phyloP scores from a whole-genome alignment of 2,113 vertebrate genomes.

The Anolis sagrei region DNA sequence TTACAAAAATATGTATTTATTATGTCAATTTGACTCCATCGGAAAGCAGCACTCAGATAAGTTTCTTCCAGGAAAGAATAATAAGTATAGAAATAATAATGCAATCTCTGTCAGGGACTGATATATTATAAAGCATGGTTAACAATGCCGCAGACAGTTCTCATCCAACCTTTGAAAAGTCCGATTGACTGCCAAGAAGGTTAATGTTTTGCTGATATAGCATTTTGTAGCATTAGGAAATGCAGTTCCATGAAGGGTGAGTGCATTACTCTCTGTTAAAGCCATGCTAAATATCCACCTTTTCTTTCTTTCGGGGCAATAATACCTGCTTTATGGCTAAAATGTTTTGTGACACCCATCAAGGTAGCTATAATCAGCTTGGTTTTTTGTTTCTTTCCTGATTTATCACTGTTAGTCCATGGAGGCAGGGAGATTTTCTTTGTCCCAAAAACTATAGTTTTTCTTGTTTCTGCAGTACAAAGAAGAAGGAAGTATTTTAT shows the following conservation, averaged over 20 bases:
- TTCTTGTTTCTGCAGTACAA: no score
- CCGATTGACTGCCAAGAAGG: conserved; percentile 22
- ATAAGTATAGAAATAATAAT: conserved; percentile 16
- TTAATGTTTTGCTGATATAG: conserved; percentile 42
- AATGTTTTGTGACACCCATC: background rate
- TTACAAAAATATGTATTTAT: no score
- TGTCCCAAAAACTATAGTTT: no score
- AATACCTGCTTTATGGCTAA: background rate
- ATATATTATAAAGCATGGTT: conserved; percentile 43
- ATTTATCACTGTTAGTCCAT: background rate
- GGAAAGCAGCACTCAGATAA: conserved; percentile 24
- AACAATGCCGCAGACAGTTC: background rate
- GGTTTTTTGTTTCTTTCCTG: background rate
- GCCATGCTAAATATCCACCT: background rate
- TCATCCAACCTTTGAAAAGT: conserved; percentile 19
- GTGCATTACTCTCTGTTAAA: conserved; percentile 9
- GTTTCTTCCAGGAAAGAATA: conserved; percentile 18
- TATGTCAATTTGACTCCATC: conserved; percentile 33
- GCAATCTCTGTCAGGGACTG: conserved; percentile 19
- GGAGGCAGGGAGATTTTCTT: no score
- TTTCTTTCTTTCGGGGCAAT: background rate
- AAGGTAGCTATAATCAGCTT: background rate
- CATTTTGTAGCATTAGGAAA: conserved; percentile 18
- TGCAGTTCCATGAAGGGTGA: conserved; percentile 4
- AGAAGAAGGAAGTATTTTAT: no score